Evolutionary conservation across 2,888 invertebrate genomes (phyloP), one percentile per base, ranked within the genome.

Genomic region (Hypomecis punctinalis): DNA sequence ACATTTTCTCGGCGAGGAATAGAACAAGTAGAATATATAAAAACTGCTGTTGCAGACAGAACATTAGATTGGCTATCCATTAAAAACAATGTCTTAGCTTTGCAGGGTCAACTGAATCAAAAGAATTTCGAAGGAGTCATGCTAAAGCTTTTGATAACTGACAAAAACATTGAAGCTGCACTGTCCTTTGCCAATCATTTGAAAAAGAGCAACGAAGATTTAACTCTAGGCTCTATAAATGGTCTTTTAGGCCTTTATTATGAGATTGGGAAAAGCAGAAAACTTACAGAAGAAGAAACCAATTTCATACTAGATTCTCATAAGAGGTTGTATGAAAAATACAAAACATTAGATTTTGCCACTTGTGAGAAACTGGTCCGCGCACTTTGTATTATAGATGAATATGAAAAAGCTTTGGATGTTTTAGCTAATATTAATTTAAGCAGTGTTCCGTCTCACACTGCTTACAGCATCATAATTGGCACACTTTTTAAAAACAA

Each of bases 351-450:
- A 55, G 96, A 96, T 84, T 84, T 85, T 11, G 78, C 77, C 3
- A 95, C 95, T 13, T 94, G 94, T 74, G 95, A 95, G 76, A 86
- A 87, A 77, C 83, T 96, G 6, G 90, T 97, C 61, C 85, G 87
- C 66, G 96, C 94, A 0, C 80, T 97, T 4, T 95, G 95, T 70
- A 76, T 93, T 23, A 96, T 96, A 7, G 82, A 92, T 61, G 88
- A 94, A 70, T 97, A 96, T 96, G 91, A 92, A 72, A 94, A 95
- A 63, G 93, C 94, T 46, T 58, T 94, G 0, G 90, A 94, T 70
- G 85, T 96, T 10, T 80, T 96, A 35, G 93, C 95, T 55, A 94
- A 95, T 78, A 93, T 95, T 54, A 90, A 94, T 77, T 48, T 94
- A 8, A 90, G 90, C 35, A 72, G 82, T 61, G 80, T 76, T 5